Evolutionary conservation across 1,140 invertebrate species (phyloP).

Genomic region (Drosophila parvula): DNA sequence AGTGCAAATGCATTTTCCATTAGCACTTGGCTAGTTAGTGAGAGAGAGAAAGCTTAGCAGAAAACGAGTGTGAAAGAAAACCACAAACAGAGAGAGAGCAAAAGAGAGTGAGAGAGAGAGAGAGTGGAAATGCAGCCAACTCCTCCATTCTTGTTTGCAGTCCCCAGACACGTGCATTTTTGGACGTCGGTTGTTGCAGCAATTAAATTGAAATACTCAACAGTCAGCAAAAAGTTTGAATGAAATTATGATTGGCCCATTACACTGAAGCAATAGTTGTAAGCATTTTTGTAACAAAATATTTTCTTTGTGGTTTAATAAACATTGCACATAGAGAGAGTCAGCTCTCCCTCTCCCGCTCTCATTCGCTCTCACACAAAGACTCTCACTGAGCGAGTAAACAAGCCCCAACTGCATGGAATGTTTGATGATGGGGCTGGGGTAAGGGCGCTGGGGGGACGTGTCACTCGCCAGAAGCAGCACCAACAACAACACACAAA

Average conservation of each 20-base stretch:
- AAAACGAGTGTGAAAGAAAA: conserved; percentile 32
- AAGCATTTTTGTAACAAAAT: conserved; percentile 26
- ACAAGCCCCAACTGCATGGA: conserved; percentile 68
- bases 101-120: conserved; percentile 3
- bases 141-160: conserved; percentile 33
- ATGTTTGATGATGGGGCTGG: conserved; percentile 34
- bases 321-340: conserved; percentile 50
- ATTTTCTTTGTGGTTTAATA: conserved; percentile 39
- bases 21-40: neutral
- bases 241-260: conserved; percentile 41
- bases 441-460: conserved; percentile 39
- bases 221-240: conserved; percentile 59
- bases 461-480: conserved; percentile 41
- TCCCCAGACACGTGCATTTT: conserved; percentile 66
- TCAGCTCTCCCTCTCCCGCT: conserved; percentile 19
- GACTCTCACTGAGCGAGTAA: conserved; percentile 44
- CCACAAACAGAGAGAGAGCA: conserved; percentile 15
- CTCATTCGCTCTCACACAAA: conserved; percentile 8
- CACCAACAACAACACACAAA: conserved; percentile 37
- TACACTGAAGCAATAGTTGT: conserved; percentile 31
- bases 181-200: conserved; percentile 30
- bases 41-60: neutral
- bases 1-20: conserved; percentile 59
- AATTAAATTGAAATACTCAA: conserved; percentile 17
- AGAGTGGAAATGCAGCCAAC: conserved; percentile 40